Base-by-base conservation (phyloP, 1,140 invertebrate species). In the Drosophila triauraria region DNA sequence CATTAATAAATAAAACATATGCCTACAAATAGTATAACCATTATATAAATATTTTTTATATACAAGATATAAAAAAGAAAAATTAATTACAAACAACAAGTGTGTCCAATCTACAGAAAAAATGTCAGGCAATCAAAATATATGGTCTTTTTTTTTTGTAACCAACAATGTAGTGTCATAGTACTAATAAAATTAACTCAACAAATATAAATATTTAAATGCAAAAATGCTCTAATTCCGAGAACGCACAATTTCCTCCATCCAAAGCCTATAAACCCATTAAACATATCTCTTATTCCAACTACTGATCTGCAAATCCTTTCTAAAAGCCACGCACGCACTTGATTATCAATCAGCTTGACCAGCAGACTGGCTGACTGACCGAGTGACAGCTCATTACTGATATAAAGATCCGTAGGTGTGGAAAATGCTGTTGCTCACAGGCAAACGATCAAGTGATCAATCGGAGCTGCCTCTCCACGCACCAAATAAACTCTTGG, bases 341-440 rank as follows among this genome's bases (percentile, higher is more conserved):
- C 61, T 53, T 67, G 84, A 78, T 87, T 87, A 88, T 88, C 83
- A 87, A 87, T 87, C 83, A 88, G 70, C 75, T 1, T 68, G 53
- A n/a, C n/a, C 67, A 46, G 44, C 75, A 15, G 15, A 38, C 20
- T 13, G 51, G 20, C 13, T 71, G 72, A 75, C 20, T 76, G 69
- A 71, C 69, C 74, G 82, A 85, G 70, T 88, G 83, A 87, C 83
- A 86, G 83, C 67, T 63, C 74, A 80, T 80, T 69, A 80, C 68
- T 47, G 77, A 76, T 76, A 64, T 15, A 40, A 20, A 44, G 62
- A 72, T 70, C 82, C 47, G 80, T 81, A 87, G 84, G 84, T 87
- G 84, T 88, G 70, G 72, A 84, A 88, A 80, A 88, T 72, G 61
- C 27, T 75, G 78, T 78, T 78, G 57, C 56, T 42, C 54, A 48